Conservation (phyloP, 2,797 vertebrate species). For the Vespertilio murinus region DNA sequence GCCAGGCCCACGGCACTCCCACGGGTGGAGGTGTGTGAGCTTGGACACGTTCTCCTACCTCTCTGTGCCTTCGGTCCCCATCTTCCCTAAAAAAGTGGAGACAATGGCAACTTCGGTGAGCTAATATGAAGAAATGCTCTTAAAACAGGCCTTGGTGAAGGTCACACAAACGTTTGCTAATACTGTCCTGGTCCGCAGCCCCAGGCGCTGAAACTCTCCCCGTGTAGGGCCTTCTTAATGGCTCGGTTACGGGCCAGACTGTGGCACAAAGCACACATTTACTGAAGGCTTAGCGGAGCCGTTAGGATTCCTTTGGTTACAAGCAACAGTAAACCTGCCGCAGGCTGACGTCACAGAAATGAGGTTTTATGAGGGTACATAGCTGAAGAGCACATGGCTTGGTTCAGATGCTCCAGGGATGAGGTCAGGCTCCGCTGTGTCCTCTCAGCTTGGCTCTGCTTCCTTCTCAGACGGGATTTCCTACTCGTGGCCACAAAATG, state of each 20-base stretch:
- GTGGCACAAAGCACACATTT: not conserved
- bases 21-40: not conserved
- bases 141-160: not conserved
- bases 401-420: not conserved
- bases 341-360: conserved; percentile 30
- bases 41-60: not conserved
- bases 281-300: not conserved
- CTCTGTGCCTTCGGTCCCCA: not conserved
- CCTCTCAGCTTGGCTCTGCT: not conserved
- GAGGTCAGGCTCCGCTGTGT: conserved; percentile 15
- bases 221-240: not conserved
- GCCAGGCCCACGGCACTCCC: no score
- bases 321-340: not conserved
- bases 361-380: not conserved
- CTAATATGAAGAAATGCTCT: not conserved
- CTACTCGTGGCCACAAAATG: not conserved
- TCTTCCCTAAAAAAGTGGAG: not conserved
- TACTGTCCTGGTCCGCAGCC: fast-evolving
- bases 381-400: not conserved
- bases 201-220: not conserved
- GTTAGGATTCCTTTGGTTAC: conserved; percentile 38
- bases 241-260: not conserved
- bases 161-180: not conserved
- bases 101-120: not conserved
- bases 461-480: not conserved